Evolutionary conservation across 2,888 invertebrate species (phyloP).

Genomic region (Drosophila setosimentum): DNA sequence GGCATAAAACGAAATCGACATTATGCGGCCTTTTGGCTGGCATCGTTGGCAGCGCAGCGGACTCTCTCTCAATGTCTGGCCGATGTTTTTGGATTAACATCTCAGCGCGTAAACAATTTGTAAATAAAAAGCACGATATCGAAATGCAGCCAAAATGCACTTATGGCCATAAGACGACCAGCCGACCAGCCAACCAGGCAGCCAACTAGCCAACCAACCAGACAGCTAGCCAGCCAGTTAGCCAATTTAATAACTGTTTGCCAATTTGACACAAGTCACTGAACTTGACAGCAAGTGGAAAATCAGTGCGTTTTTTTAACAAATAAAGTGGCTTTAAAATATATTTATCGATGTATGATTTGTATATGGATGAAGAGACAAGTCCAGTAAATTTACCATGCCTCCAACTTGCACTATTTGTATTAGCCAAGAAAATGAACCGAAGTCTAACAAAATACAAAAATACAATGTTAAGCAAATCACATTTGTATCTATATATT

Average conservation of each 20-base stretch:
- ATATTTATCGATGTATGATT: neutral
- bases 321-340: conserved; percentile 3
- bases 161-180: conserved; percentile 59
- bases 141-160: conserved; percentile 66
- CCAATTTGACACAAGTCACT: conserved; percentile 76
- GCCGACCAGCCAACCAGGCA: conserved; percentile 7
- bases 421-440: neutral
- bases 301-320: conserved; percentile 26
- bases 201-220: conserved; percentile 36
- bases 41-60: conserved; percentile 15
- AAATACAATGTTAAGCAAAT: neutral
- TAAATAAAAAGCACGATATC: conserved; percentile 81
- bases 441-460: neutral
- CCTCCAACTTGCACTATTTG: neutral
- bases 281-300: conserved; percentile 63
- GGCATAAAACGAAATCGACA: conserved; percentile 80
- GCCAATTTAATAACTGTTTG: conserved; percentile 73
- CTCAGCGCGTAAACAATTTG: conserved; percentile 82
- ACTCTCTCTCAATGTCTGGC: conserved; percentile 61
- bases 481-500: neutral
- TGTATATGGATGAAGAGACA: neutral
- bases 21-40: conserved; percentile 52
- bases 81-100: conserved; percentile 66
- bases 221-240: conserved; percentile 25
- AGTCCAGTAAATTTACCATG: neutral